Conservation (phyloP, 2,113 vertebrate species). For the Morone chrysops region DNA sequence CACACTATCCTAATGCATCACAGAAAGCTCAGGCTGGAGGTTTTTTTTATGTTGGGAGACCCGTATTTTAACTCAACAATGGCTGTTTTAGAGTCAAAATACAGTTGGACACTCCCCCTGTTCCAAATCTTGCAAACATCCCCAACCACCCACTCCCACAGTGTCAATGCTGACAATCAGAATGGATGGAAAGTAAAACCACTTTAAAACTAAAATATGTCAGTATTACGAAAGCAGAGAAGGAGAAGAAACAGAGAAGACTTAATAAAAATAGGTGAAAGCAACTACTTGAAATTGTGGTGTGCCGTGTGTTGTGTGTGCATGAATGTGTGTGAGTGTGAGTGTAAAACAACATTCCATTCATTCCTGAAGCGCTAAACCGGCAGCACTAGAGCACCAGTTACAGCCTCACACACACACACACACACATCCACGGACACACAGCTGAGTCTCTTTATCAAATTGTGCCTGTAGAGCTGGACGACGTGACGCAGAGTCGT, state of each 20-base stretch:
- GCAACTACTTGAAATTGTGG: conserved; percentile 19
- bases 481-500: conserved; percentile 7
- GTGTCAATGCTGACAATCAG: conserved; percentile 11
- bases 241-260: conserved; percentile 16
- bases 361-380: conserved; percentile 83
- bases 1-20: background rate
- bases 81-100: conserved; percentile 37
- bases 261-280: conserved; percentile 19
- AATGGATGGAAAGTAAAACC: conserved; percentile 22
- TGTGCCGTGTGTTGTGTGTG: conserved; percentile 33
- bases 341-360: conserved; percentile 82
- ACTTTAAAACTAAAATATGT: conserved; percentile 16
- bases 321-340: conserved; percentile 46
- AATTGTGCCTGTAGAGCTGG: conserved; percentile 1
- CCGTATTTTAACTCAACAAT: conserved; percentile 45
- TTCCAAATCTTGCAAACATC: conserved; percentile 45
- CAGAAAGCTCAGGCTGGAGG: background rate
- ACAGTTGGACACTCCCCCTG: conserved; percentile 45
- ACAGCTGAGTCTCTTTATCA: conserved; percentile 24
- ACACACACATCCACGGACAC: conserved; percentile 1
- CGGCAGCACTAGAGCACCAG: conserved; percentile 53
- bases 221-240: background rate
- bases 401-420: conserved; percentile 28
- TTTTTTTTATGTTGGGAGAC: conserved; percentile 23
- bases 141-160: conserved; percentile 42